A percentile compares a stretch with the other conserved stretches of the same genome.
Evolutionary conservation across 1,140 invertebrate species (phyloP).

Genomic region (Tetranychus cinnabarinus): DNA sequence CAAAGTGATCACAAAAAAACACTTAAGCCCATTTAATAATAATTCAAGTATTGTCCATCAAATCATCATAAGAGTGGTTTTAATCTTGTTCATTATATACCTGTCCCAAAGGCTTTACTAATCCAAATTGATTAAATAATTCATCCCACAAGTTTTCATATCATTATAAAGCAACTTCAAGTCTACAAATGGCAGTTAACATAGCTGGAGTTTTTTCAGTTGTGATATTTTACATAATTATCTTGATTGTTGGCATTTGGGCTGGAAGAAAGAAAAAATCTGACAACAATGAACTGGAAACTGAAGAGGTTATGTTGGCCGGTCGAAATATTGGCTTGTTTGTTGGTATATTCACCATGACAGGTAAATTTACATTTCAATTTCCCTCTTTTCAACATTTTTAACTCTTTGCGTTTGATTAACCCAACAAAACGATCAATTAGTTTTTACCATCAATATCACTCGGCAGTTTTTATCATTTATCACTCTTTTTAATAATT

Average conservation of each 20-base stretch:
- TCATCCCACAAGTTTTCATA: too few species aligned
- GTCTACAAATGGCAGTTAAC: slow-evolving; percentile 33
- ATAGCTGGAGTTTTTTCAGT: slow-evolving; percentile 71
- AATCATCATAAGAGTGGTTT: too few species aligned
- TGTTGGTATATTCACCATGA: slow-evolving; percentile 96
- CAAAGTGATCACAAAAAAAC: too few species aligned
- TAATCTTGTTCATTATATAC: too few species aligned
- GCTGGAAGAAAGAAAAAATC: slow-evolving; percentile 61
- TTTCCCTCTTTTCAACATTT: slow-evolving; percentile 31
- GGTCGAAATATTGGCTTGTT: slow-evolving; percentile 83
- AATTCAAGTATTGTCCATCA: too few species aligned
- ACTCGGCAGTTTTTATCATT: too few species aligned
- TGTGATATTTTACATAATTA: slow-evolving; percentile 74
- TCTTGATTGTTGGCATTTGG: slow-evolving; percentile 80
- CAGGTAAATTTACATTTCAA: slow-evolving; percentile 18
- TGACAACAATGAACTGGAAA: slow-evolving; percentile 37
- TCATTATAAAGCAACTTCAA: too few species aligned
- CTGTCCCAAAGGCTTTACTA: too few species aligned
- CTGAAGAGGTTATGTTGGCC: slow-evolving; percentile 86
- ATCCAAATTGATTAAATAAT: too few species aligned
- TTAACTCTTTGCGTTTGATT: background rate
- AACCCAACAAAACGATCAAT: background rate
- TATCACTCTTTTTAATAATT: too few species aligned
- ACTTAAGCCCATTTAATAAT: too few species aligned
- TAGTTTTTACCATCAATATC: too few species aligned